Evolutionary conservation across 2,797 vertebrate genomes (phyloP).

Genomic region (Siniperca scherzeri): DNA sequence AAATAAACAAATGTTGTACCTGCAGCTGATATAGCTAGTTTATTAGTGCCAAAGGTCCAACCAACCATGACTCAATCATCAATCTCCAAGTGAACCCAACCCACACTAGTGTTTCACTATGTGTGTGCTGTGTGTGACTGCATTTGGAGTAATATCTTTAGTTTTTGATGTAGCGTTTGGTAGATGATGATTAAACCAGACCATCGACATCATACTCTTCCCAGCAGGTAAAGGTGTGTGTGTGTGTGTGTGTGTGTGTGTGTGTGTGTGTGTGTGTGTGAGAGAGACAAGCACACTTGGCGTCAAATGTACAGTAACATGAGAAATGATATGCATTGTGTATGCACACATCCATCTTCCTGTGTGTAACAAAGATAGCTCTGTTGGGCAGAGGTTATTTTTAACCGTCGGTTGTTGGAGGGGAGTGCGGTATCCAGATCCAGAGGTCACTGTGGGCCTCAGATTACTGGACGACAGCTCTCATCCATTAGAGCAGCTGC

Average conservation of each 20-base stretch:
- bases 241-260: slow-evolving; percentile 7
- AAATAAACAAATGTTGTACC: neutral
- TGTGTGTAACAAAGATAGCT: slow-evolving; percentile 30
- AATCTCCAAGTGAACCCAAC: neutral
- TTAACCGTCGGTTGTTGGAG: slow-evolving; percentile 38
- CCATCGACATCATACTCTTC: slow-evolving; percentile 1
- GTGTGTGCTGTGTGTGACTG: neutral
- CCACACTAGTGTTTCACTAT: neutral
- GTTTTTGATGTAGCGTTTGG: neutral
- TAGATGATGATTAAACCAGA: neutral
- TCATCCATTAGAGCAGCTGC: slow-evolving; percentile 32
- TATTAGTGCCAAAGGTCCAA: slow-evolving; percentile 42
- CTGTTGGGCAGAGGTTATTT: slow-evolving; percentile 58
- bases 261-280: neutral
- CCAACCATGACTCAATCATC: neutral
- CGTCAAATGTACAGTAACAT: neutral
- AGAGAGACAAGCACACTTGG: neutral
- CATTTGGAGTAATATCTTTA: neutral
- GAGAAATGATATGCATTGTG: slow-evolving; percentile 12
- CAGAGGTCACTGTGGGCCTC: slow-evolving; percentile 65
- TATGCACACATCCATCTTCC: neutral
- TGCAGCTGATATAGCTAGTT: neutral
- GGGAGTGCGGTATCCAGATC: slow-evolving; percentile 26
- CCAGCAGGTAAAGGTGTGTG: slow-evolving; percentile 25
- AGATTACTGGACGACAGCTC: slow-evolving; percentile 53